Evolutionary conservation across 1,140 invertebrate species (phyloP), one percentile per base, ranked within the genome.

Genomic region (Drosophila dunni): DNA sequence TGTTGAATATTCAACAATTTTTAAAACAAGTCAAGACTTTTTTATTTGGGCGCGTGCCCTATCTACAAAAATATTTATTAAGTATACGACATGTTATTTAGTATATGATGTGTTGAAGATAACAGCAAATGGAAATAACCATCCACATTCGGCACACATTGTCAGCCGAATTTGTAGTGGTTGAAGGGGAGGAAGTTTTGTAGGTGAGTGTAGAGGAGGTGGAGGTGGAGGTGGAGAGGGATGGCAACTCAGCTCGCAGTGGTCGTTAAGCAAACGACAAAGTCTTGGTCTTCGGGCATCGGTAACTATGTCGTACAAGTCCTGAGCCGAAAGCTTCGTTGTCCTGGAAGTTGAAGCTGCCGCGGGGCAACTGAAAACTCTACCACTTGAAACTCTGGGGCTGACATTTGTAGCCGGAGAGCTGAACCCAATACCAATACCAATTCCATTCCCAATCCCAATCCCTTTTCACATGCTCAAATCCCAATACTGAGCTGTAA

Each of bases 321-420:
- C 45, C 62, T n/a, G 38, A 17, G 13, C 11, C 60, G 36, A 34
- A 29, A n/a, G 57, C 45, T 60, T 38, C n/a, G 64, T 73, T 73
- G 63, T 73, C 56, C 56, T 67, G 54, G 54, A 54, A 61, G 50
- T 57, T 45, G 46, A 58, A 29, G 34, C 67, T 57, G 56, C 70
- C 63, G 79, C 79, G 70, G 68, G 57, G 65, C 65, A 20, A 45
- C 62, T 58, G 70, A 60, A 81, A 78, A 88, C 83, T 68, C 84
- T 83, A 88, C 88, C 76, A 69, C 77, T 83, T 88, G 82, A 88
- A 74, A 86, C 72, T 86, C 88, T 61, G 76, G 79, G 83, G 65
- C 84, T 86, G 83, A 88, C 83, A 88, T 86, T 79, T 88, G 83
- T 81, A 83, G 77, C 64, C 67, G 38, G 72, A 72, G 61, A 75